Evolutionary conservation across 2,113 vertebrate species (phyloP).

Genomic region (Gobio gobio): DNA sequence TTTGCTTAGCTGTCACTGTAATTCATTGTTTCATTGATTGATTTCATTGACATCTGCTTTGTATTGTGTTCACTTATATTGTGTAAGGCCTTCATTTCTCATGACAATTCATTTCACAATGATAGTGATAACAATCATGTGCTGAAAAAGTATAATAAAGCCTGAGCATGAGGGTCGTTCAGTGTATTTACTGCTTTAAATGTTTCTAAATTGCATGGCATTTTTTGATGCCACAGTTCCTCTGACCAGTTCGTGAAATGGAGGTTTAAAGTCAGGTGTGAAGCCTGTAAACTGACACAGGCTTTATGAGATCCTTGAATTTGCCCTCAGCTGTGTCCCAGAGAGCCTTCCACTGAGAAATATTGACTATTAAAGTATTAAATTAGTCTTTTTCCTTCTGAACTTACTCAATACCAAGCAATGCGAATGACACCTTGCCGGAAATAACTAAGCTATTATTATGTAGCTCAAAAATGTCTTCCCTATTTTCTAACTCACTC

Average conservation of each 20-base stretch:
- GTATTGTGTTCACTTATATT: no score
- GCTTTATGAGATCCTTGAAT: constrained; percentile 14
- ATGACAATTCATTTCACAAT: background rate
- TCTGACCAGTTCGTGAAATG: background rate
- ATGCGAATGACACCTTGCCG: background rate
- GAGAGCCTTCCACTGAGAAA: background rate
- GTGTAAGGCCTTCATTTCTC: no score
- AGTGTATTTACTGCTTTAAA: background rate
- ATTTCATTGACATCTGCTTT: no score
- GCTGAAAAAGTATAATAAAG: background rate
- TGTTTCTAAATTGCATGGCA: background rate
- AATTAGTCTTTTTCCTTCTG: background rate
- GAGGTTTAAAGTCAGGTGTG: background rate
- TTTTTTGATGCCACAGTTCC: background rate
- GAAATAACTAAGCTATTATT: background rate
- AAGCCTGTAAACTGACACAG: constrained; percentile 17
- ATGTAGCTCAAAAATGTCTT: background rate
- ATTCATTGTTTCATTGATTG: no score
- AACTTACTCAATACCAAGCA: background rate
- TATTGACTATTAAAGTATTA: background rate
- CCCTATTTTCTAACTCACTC: background rate
- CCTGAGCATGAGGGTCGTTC: constrained; percentile 8
- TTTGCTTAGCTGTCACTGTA: no score
- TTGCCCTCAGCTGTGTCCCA: background rate
- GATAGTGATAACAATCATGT: constrained; percentile 1